Evolutionary conservation across 2,888 invertebrate species (phyloP).

Genomic region (Allolobophora icterica): DNA sequence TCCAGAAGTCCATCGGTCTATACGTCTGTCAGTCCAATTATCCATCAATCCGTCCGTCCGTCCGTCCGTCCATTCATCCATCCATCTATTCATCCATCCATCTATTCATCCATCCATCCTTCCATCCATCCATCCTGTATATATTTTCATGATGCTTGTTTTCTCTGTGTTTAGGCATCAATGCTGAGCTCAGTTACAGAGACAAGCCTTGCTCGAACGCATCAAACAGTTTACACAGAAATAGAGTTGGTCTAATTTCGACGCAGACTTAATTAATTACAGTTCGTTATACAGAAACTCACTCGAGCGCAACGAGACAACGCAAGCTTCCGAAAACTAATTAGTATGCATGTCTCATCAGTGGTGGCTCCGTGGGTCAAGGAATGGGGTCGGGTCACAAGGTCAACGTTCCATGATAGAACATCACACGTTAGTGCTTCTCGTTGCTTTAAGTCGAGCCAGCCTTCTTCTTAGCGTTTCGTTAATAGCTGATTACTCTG

Average conservation of each 20-base stretch:
- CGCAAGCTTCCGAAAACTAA: background rate
- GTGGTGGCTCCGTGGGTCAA: background rate
- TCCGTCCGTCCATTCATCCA: background rate
- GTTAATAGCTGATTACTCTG: too few species aligned
- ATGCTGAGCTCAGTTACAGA: background rate
- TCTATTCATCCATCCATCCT: too few species aligned
- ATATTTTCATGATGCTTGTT: background rate
- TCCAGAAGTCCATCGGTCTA: background rate
- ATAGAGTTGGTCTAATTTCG: background rate
- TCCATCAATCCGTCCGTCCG: background rate
- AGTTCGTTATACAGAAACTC: background rate
- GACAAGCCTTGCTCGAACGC: background rate
- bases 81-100: too few species aligned
- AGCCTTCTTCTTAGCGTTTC: too few species aligned
- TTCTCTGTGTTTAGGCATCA: background rate
- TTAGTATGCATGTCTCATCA: background rate
- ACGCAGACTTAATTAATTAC: background rate
- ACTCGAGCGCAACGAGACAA: conserved; percentile 4
- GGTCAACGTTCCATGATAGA: background rate
- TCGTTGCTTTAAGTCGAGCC: too few species aligned
- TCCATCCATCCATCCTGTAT: too few species aligned
- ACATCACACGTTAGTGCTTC: too few species aligned
- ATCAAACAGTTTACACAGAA: too few species aligned
- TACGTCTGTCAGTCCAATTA: background rate
- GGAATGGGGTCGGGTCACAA: background rate